Percentiles rank a stretch among this genome's conserved stretches.
Conservation (phyloP, 1,140 invertebrate species). For the Cheumatopsyche charites region DNA sequence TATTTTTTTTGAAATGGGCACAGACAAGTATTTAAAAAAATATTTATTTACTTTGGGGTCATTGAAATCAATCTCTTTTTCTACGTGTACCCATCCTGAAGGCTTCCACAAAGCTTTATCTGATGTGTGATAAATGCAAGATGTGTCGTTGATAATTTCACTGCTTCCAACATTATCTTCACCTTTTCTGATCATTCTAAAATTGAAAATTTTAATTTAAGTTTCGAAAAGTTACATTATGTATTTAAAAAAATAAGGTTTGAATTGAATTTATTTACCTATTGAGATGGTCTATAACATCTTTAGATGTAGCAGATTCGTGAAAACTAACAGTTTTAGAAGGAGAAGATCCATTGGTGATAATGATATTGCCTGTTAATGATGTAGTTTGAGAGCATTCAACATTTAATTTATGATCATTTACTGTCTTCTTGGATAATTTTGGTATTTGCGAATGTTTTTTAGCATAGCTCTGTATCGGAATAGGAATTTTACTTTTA, state of each 20-base stretch:
- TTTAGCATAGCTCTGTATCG: constrained; percentile 25
- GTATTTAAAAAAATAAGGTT: neutral
- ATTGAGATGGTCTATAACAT: constrained; percentile 78
- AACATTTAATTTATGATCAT: constrained; percentile 28
- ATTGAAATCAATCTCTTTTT: constrained; percentile 75
- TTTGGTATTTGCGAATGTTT: constrained; percentile 38
- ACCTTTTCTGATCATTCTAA: constrained; percentile 64
- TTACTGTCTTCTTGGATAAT: constrained; percentile 24
- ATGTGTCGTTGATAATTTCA: constrained; percentile 47
- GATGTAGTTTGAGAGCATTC: constrained; percentile 50
- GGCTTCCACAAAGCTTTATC: constrained; percentile 72
- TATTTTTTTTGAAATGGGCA: neutral
- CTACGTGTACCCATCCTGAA: constrained; percentile 79
- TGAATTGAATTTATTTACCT: constrained; percentile 50
- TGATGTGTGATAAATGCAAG: constrained; percentile 51
- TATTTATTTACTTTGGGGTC: constrained; percentile 71
- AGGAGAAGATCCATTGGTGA: constrained; percentile 57
- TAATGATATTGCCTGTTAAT: constrained; percentile 43
- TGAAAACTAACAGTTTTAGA: constrained; percentile 67
- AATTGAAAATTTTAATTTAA: constrained; percentile 25
- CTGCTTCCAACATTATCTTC: constrained; percentile 48
- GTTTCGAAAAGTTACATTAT: neutral
- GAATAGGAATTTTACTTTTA: constrained; percentile 58
- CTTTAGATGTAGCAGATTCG: constrained; percentile 73
- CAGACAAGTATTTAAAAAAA: neutral